These are phyloP conservation scores for Oreotrochilus melanogaster DNA, from an alignment of 2,113 vertebrate genomes.

Conservation along the genomic window DNA sequence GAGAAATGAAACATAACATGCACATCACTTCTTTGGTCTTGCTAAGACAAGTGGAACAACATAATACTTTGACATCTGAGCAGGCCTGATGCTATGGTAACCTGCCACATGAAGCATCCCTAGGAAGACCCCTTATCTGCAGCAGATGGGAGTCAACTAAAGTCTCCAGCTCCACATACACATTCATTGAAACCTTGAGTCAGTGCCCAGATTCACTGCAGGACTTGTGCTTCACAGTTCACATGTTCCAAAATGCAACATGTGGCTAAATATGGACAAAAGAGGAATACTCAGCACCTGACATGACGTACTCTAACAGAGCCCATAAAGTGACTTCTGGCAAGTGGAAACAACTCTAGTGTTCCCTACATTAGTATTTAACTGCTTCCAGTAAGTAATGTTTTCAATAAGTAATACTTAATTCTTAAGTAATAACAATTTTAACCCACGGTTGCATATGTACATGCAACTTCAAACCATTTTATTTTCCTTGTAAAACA, in stretches of 20 bases:
- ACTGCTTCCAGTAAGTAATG: neutral
- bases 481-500: neutral
- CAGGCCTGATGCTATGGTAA: neutral
- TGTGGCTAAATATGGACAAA: neutral
- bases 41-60: neutral
- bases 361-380: neutral
- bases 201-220: neutral
- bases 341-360: neutral
- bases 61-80: neutral
- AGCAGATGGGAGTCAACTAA: neutral
- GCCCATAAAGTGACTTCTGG: neutral
- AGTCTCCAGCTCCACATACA: neutral
- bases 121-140: neutral
- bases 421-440: neutral
- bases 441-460: neutral
- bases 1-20: neutral
- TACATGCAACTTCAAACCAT: neutral
- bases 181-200: neutral
- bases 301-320: neutral
- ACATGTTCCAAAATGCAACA: neutral
- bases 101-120: neutral
- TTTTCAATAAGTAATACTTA: too few relatives aligned
- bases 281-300: neutral
- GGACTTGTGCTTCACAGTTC: neutral
- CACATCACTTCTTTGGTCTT: neutral